Conservation (phyloP, 2,888 invertebrate genomes). For the Escarpia spicata region DNA sequence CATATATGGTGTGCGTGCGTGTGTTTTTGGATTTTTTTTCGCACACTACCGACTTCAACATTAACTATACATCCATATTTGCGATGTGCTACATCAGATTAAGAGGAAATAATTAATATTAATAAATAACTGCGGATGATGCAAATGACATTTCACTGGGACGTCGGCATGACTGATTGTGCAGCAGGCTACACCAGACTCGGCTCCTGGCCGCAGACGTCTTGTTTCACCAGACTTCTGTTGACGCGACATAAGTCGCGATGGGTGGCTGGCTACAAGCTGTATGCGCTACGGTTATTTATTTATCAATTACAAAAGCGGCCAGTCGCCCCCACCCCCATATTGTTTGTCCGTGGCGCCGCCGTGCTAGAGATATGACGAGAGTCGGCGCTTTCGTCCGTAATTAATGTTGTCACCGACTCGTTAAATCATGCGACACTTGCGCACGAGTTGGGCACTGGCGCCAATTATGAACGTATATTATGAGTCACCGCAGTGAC, state of each 20-base stretch:
- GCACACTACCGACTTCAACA: too few relatives aligned
- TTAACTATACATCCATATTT: too few relatives aligned
- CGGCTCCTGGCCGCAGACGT: not conserved
- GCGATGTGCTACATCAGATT: too few relatives aligned
- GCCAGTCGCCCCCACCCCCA: not conserved
- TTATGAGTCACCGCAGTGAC: not conserved
- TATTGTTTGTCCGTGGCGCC: not conserved
- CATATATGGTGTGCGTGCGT: too few relatives aligned
- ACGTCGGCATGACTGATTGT: not conserved
- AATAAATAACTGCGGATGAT: not conserved
- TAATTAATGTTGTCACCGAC: slow-evolving; percentile 12
- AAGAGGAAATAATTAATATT: too few relatives aligned
- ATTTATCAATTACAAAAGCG: slow-evolving; percentile 11
- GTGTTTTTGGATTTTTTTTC: too few relatives aligned
- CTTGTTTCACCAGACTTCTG: not conserved
- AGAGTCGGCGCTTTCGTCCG: not conserved
- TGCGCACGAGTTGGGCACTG: not conserved
- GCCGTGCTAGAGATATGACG: not conserved
- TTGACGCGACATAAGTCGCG: not conserved
- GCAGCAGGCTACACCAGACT: not conserved
- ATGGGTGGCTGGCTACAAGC: not conserved
- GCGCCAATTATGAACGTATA: not conserved
- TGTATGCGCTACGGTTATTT: not conserved
- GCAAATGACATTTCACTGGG: not conserved
- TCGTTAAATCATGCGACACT: not conserved